phyloP scores from a whole-genome alignment of 2,888 invertebrate species.

The Ligdia adustata region DNA sequence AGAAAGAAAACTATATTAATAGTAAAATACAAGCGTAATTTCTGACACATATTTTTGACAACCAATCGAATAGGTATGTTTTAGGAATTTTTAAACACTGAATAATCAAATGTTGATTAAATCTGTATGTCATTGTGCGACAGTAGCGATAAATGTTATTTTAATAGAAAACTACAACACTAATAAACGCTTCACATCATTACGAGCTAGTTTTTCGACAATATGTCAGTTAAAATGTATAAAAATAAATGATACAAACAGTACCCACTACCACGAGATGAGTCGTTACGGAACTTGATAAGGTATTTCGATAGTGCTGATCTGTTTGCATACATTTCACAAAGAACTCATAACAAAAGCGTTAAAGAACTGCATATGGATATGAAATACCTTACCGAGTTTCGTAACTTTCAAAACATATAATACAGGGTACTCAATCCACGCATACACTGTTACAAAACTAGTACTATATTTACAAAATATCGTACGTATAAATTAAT shows the following conservation, averaged over 20 bases:
- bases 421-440: constrained; percentile 36
- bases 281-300: too few relatives aligned
- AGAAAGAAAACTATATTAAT: constrained; percentile 12
- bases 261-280: too few relatives aligned
- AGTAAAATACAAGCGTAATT: constrained; percentile 12
- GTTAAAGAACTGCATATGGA: too few relatives aligned
- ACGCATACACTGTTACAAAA: constrained; percentile 48
- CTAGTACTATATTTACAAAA: constrained; percentile 76
- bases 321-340: too few relatives aligned
- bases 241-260: constrained; percentile 73
- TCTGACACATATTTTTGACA: background rate
- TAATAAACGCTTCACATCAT: constrained; percentile 54
- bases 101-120: background rate
- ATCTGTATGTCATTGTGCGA: constrained; percentile 27
- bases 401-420: too few relatives aligned
- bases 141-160: constrained; percentile 35
- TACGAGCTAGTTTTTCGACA: constrained; percentile 76
- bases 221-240: constrained; percentile 77
- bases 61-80: background rate
- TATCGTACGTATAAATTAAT: constrained; percentile 79
- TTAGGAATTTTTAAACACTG: constrained; percentile 7
- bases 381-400: too few relatives aligned
- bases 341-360: too few relatives aligned
- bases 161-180: constrained; percentile 48
- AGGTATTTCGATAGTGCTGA: too few relatives aligned